Evolutionary conservation across 2,888 invertebrate genomes (phyloP).

Genomic region (Zygaena filipendulae): DNA sequence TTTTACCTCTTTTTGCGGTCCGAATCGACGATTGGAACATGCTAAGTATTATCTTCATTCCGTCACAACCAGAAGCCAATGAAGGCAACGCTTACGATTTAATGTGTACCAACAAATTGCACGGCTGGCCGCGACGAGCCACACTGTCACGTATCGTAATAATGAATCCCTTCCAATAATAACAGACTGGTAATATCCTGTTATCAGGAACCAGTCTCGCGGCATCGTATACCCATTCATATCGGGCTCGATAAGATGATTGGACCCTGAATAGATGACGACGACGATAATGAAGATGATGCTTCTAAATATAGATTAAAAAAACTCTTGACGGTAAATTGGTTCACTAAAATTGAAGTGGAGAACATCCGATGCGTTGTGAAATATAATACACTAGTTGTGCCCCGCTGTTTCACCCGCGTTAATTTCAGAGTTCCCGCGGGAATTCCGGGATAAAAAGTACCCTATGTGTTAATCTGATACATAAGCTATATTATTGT

Average conservation of each 20-base stretch:
- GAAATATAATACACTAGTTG: no score
- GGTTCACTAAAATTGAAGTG: slow-evolving; percentile 9
- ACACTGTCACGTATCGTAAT: slow-evolving; percentile 53
- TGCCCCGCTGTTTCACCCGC: no score
- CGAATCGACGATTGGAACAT: no score
- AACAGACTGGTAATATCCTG: slow-evolving; percentile 40
- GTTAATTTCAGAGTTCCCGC: no score
- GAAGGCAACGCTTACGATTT: slow-evolving; percentile 25
- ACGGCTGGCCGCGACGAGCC: slow-evolving; percentile 30
- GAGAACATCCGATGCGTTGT: slow-evolving; percentile 9
- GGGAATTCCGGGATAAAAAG: no score
- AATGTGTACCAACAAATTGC: slow-evolving; percentile 38
- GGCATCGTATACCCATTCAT: slow-evolving; percentile 4
- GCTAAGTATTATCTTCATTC: not conserved
- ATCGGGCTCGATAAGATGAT: slow-evolving; percentile 1
- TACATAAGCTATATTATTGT: no score
- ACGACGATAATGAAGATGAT: no score
- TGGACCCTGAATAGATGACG: no score
- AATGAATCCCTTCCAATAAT: slow-evolving; percentile 53
- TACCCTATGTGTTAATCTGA: no score
- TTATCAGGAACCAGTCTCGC: slow-evolving; percentile 19
- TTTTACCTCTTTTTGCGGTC: no score
- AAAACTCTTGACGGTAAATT: no score
- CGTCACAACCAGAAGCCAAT: not conserved
- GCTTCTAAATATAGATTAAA: no score